Percentiles rank a stretch among this genome's conserved stretches.
Conservation (phyloP, 2,113 vertebrate genomes). For the Penelope pileata region DNA sequence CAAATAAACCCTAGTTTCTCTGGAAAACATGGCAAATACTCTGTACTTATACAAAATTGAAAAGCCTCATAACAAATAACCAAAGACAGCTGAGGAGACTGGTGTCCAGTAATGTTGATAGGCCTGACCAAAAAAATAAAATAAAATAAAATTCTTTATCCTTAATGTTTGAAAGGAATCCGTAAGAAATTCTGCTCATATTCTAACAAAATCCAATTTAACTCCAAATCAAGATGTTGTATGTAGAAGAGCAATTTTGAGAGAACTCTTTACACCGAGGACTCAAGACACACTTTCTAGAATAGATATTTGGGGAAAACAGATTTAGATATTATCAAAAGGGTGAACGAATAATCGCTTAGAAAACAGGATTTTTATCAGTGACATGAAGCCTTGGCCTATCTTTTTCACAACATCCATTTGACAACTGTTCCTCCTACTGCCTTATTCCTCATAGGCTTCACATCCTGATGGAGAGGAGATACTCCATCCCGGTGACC, state of each 20-base stretch:
- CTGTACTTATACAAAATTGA: background rate
- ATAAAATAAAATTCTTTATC: background rate
- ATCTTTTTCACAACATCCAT: background rate
- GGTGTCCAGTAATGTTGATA: background rate
- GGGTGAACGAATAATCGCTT: rapidly evolving
- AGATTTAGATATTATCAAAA: background rate
- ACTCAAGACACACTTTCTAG: background rate
- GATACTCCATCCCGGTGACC: background rate
- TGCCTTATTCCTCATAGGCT: background rate
- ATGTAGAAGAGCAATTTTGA: background rate
- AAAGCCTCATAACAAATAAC: background rate
- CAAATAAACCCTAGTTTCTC: background rate
- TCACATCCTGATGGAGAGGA: background rate
- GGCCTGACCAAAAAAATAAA: background rate
- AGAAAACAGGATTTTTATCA: background rate
- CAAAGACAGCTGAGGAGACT: background rate
- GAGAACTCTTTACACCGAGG: background rate
- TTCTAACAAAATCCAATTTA: background rate
- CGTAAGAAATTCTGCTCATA: background rate
- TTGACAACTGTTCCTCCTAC: background rate
- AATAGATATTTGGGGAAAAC: background rate
- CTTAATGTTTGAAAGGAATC: background rate
- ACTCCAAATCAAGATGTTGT: background rate
- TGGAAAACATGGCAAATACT: background rate
- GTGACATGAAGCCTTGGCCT: background rate